Evolutionary conservation across 1,140 invertebrate genomes (phyloP).

Genomic region (Globodera ellingtonae): DNA sequence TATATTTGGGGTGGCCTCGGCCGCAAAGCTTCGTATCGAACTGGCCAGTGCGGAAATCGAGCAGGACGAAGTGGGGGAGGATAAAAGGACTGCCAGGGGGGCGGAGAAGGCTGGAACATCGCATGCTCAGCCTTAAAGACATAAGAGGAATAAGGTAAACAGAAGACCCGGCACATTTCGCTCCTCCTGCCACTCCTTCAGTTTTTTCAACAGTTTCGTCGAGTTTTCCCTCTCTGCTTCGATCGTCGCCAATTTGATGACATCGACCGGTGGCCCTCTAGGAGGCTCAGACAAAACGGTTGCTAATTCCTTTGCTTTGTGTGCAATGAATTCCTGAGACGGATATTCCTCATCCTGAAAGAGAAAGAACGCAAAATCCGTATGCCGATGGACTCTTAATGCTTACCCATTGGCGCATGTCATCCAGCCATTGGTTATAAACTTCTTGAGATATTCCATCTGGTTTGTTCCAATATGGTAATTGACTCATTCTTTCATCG

Average conservation of each 20-base stretch:
- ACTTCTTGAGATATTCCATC: slow-evolving; percentile 4
- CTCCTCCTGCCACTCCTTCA: not conserved
- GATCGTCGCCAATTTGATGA: slow-evolving; percentile 4
- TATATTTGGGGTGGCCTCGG: not conserved
- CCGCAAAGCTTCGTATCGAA: not conserved
- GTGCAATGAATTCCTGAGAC: slow-evolving; percentile 4
- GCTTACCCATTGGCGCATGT: slow-evolving; percentile 15
- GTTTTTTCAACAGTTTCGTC: slow-evolving; percentile 1
- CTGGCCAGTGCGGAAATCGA: not conserved
- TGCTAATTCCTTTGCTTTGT: slow-evolving; percentile 7
- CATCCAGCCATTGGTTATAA: slow-evolving; percentile 15
- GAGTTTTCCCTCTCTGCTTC: slow-evolving; percentile 3
- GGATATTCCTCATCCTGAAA: slow-evolving; percentile 16
- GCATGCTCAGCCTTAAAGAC: not conserved
- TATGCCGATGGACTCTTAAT: not conserved
- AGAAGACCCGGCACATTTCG: not conserved
- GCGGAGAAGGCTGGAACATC: not conserved
- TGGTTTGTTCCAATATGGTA: slow-evolving; percentile 8
- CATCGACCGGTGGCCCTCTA: slow-evolving; percentile 17
- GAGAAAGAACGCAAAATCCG: not conserved
- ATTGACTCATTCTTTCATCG: slow-evolving; percentile 17
- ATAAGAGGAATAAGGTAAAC: not conserved
- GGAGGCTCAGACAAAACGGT: slow-evolving; percentile 18
- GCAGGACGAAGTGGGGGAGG: not conserved
- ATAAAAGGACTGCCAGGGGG: not conserved